Percentiles rank a stretch among this genome's conserved stretches.
Conservation (phyloP, 2,113 vertebrate genomes). For the Bungarus multicinctus region DNA sequence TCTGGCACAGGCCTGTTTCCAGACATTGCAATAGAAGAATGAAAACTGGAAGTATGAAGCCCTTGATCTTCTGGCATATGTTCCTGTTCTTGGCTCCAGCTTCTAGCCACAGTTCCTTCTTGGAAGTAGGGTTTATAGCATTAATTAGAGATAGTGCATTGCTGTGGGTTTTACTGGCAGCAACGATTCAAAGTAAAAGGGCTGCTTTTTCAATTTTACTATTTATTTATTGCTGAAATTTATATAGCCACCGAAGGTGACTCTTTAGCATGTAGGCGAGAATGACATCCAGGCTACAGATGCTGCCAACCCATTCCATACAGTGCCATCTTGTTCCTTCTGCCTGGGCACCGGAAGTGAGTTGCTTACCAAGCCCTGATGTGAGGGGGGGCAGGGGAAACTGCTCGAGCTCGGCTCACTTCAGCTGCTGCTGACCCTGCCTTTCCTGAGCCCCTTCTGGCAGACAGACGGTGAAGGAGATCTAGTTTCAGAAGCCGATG, state of each 20-base stretch:
- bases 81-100: neutral
- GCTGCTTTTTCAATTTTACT: neutral
- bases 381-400: neutral
- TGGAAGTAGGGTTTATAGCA: neutral
- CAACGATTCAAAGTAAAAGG: neutral
- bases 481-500: slow-evolving; percentile 22
- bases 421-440: slow-evolving; percentile 18
- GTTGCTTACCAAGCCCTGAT: neutral
- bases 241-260: neutral
- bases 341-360: neutral
- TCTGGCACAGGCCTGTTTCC: neutral
- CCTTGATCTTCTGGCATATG: neutral
- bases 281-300: neutral
- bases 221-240: neutral
- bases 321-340: neutral
- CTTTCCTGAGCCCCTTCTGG: slow-evolving; percentile 24
- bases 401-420: neutral
- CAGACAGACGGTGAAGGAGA: slow-evolving; percentile 25
- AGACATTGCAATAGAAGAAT: neutral
- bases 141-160: neutral
- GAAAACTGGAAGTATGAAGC: neutral
- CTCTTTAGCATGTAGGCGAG: neutral
- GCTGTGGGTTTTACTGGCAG: neutral
- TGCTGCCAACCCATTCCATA: neutral
- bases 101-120: neutral